Conservation (phyloP, 2,888 invertebrate genomes). For the Reticulitermes lucifugus region DNA sequence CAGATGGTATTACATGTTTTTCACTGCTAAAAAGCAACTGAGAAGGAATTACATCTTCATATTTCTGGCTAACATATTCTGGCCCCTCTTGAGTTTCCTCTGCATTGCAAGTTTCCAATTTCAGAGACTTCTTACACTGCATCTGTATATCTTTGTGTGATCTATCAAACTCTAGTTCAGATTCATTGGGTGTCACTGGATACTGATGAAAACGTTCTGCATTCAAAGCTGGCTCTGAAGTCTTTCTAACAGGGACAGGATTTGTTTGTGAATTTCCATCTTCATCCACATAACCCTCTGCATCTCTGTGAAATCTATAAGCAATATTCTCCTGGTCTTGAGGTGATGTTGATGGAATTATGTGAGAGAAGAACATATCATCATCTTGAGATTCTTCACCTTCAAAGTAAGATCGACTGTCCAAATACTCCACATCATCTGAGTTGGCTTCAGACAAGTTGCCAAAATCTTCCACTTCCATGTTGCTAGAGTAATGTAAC, state of each 20-base stretch:
- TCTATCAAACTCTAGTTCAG: not conserved
- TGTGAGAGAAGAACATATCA: conserved; percentile 51
- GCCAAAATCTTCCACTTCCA: conserved; percentile 1
- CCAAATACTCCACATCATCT: conserved; percentile 26
- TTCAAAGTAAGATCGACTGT: conserved; percentile 19
- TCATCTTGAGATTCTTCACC: conserved; percentile 40
- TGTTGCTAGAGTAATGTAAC: conserved; percentile 16
- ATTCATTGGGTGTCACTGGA: not conserved
- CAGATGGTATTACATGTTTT: not conserved
- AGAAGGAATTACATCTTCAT: not conserved
- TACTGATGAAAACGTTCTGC: not conserved
- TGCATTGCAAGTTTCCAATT: not conserved
- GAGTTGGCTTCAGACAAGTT: conserved; percentile 22
- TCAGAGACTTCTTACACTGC: not conserved
- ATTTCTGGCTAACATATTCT: not conserved
- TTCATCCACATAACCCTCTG: not conserved
- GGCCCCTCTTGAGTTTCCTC: not conserved
- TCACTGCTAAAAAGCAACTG: not conserved
- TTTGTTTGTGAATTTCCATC: not conserved
- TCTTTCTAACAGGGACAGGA: not conserved
- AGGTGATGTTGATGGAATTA: conserved; percentile 47
- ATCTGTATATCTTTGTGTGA: conserved; percentile 3
- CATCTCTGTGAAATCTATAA: not conserved
- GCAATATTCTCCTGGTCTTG: conserved; percentile 7
- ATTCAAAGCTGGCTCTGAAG: not conserved